Evolutionary conservation across 2,113 vertebrate genomes (phyloP), one percentile per base, ranked within the genome.

Genomic region (Chamaetylas fuelleborni): DNA sequence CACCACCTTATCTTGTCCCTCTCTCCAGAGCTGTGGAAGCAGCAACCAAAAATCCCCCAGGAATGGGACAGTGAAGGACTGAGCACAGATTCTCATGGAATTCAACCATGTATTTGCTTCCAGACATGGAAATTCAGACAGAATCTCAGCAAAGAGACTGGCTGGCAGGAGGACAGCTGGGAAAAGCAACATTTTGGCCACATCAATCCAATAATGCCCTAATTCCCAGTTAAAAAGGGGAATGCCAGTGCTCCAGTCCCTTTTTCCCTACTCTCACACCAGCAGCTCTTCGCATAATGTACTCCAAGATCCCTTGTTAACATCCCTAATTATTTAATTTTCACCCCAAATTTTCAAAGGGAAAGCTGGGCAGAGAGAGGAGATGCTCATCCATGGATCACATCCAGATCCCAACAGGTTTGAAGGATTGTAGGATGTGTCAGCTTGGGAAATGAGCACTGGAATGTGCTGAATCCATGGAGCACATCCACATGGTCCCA

Each of bases 211-310:
- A 76, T 4, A 14, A 7, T 5, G 62, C 43, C 38, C 23, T 23
- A 26, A 67, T 77, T 86, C 33, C 33, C 56, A 60, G 16, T 17
- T 43, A 22, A 58, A 79, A 66, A 64, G 18, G 5, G 20, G 69
- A 85, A 80, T 0, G 0, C 10, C 24, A 45, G 25, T 0, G 0
- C 5, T 74, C n/a, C 36, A 61, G 20, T 26, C 10, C 12, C 19
- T 81, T 69, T 47, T 51, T 22, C 36, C 36, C n/a, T 4, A 5
- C 14, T 31, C 12, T 20, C 23, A 57, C 6, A 4, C 33, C 42
- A 45, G 14, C 19, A 64, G 65, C 54, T 78, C 26, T 22, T 60
- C 9, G 2, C 5, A 1, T 1, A 3, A 65, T 53, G 43, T 3
- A 9, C 62, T 76, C 40, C 26, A 9, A 87, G 64, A 67, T 40